phyloP scores from a whole-genome alignment of 2,113 vertebrate genomes.

The Sigmodon hispidus region DNA sequence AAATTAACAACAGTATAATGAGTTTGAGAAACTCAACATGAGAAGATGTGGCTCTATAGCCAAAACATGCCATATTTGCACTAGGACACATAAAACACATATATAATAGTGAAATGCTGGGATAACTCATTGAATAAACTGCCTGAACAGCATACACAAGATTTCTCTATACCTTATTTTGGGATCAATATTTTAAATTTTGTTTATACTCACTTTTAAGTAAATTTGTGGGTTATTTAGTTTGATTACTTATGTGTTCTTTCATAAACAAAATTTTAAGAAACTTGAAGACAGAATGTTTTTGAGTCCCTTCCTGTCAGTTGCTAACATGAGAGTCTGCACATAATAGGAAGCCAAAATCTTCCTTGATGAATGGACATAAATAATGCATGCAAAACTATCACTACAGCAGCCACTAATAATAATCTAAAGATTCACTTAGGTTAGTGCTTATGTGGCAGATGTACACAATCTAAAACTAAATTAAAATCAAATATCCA shows the following conservation, averaged over 20 bases:
- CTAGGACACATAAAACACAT: not conserved
- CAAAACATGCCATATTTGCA: not conserved
- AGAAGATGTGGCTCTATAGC: not conserved
- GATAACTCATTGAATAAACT: not conserved
- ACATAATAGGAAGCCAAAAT: conserved; percentile 17
- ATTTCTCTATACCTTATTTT: not conserved
- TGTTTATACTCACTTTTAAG: not conserved
- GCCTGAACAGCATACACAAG: not conserved
- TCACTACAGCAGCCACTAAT: not conserved
- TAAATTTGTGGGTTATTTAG: not conserved
- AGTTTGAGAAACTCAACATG: conserved; percentile 1
- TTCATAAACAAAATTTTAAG: conserved; percentile 7
- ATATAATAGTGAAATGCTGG: not conserved
- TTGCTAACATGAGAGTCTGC: not conserved
- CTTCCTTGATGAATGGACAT: not conserved
- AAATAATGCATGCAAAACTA: not conserved
- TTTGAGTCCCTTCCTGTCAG: not conserved
- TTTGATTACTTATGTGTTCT: not conserved
- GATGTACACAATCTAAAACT: not conserved
- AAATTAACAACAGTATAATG: not conserved
- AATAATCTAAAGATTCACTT: conserved; percentile 10
- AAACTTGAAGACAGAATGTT: conserved; percentile 16
- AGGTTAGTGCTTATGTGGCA: not conserved
- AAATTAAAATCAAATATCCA: not conserved
- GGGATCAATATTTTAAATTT: not conserved